Base-by-base conservation (phyloP, 2,888 invertebrate species). In the Conomelus anceps region DNA sequence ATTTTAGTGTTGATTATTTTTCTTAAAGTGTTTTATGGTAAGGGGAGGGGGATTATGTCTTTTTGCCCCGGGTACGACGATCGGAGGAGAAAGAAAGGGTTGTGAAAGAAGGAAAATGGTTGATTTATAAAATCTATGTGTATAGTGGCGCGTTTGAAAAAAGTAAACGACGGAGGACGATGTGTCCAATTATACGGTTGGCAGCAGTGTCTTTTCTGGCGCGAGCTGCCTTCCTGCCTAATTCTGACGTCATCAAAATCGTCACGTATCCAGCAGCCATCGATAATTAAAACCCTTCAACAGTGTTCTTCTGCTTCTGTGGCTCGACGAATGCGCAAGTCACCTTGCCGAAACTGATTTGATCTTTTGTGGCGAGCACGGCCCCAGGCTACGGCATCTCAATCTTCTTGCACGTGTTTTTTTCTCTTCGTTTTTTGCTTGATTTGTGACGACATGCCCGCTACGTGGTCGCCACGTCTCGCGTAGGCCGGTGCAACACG, bases 1-100 rank as follows among this genome's bases (percentile, higher is more conserved):
- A 86, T 86, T 86, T 24, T 86, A 3, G 29, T 24, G 24, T 86
- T 29, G 86, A 86, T 86, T 86, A 86, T 23, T 86, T 86, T 86
- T 86, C 86, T 63, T 63, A 63, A 63, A n/a, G n/a, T 63, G n/a
- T n/a, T 63, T n/a, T 63, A n/a, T n/a, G 63, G n/a, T 26, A 63
- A 13, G n/a, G 63, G n/a, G n/a, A 63, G 63, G 63, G 3, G 63
- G 7, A 17, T 41, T 41, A 13, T 63, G 63, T 63, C 63, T 63
- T 63, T 63, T 63, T 63, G 63, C 63, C n/a, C 63, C 63, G 63
- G 63, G n/a, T 63, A n/a, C n/a, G 63, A 63, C 17, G 34, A 6
- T 17, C 34, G 34, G 11, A 34, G 1, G 34, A 34, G 34, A 34
- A 34, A 9, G 34, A 9, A 34, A 34, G 11, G 13, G 13, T 6